A percentile compares a stretch with the other conserved stretches of the same genome.
Conservation (phyloP, 2,888 invertebrate genomes). For the Cantharis rufa region DNA sequence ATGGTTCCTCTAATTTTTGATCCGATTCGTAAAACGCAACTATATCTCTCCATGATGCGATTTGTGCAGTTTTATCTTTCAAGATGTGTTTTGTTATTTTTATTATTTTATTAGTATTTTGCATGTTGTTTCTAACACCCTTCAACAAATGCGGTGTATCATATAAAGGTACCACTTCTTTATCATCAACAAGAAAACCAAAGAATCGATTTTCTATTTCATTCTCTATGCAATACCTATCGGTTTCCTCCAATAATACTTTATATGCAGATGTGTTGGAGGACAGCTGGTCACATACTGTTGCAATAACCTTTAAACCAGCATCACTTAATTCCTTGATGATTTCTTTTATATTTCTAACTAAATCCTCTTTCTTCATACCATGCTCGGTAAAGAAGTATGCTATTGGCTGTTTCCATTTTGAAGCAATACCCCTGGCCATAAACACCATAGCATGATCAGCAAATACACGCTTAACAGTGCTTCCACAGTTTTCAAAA, state of each 20-base stretch:
- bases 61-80: too few relatives aligned
- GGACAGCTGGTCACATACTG: not conserved
- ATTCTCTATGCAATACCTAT: too few relatives aligned
- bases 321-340: not conserved
- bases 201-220: too few relatives aligned
- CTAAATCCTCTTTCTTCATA: not conserved
- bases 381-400: slow-evolving; percentile 10
- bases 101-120: too few relatives aligned
- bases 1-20: too few relatives aligned
- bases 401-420: slow-evolving; percentile 17
- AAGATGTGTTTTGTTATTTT: too few relatives aligned
- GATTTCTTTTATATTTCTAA: not conserved
- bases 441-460: slow-evolving; percentile 40
- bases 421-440: slow-evolving; percentile 20
- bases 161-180: too few relatives aligned
- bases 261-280: not conserved
- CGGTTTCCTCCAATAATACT: not conserved
- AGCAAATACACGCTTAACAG: slow-evolving; percentile 24
- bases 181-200: too few relatives aligned
- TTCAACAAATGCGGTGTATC: too few relatives aligned
- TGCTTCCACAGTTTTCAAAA: slow-evolving; percentile 23
- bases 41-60: too few relatives aligned
- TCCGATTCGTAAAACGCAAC: too few relatives aligned
- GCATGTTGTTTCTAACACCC: too few relatives aligned
- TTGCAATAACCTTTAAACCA: slow-evolving; percentile 9